These are phyloP conservation scores for Coregonus sp. DNA, from an alignment of 2,797 vertebrate species.

Conservation along the genomic window DNA sequence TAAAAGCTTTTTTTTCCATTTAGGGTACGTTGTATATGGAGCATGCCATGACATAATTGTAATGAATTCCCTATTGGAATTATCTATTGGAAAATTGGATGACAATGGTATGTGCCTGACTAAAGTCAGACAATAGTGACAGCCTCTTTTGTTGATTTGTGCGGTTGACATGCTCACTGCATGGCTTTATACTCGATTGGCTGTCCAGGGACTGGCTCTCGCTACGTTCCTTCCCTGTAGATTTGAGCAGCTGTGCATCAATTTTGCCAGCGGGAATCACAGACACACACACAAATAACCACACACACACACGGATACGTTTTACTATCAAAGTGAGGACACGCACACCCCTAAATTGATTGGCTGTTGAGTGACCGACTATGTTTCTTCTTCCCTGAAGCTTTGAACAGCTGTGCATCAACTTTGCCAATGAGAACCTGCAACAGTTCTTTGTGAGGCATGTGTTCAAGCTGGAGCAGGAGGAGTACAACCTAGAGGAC, in stretches of 20 bases:
- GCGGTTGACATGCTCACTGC: no score
- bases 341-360: no score
- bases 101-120: no score
- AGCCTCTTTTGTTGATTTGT: no score
- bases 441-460: constrained; percentile 99
- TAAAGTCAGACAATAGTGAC: no score
- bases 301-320: no score
- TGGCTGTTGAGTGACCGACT: not conserved
- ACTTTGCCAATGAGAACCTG: constrained; percentile 98
- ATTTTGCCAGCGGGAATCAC: constrained; percentile 95
- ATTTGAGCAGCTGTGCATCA: constrained; percentile 97
- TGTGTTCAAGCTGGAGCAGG: constrained; percentile 97
- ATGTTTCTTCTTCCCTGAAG: constrained; percentile 59
- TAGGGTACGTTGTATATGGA: not conserved
- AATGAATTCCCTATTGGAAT: not conserved
- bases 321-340: no score
- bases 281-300: no score
- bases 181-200: not conserved
- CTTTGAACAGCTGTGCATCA: constrained; percentile 98
- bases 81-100: no score
- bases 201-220: not conserved
- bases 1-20: not conserved
- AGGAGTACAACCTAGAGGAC: constrained; percentile 98
- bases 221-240: constrained; percentile 57
- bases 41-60: not conserved